A percentile compares a stretch with the other conserved stretches of the same genome.
phyloP scores from a whole-genome alignment of 2,113 vertebrate genomes.

The Channa argus region DNA sequence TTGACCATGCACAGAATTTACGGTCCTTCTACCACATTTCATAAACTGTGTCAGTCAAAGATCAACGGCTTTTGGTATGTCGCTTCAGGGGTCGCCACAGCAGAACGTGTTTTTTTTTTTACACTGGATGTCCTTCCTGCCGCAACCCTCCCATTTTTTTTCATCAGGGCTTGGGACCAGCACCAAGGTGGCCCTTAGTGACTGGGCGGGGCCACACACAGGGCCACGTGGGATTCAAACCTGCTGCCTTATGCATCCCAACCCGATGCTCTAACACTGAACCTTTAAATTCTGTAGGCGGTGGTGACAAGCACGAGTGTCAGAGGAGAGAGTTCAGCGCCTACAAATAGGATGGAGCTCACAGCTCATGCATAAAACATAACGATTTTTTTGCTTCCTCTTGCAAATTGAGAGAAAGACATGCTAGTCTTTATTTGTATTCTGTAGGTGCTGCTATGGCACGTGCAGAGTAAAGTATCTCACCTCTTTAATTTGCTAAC shows the following conservation, averaged over 20 bases:
- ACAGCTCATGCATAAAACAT: slow-evolving; percentile 70
- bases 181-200: no score
- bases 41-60: neutral
- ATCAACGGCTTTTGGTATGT: no score
- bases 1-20: neutral
- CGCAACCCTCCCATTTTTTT: no score
- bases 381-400: slow-evolving; percentile 35
- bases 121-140: no score
- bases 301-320: slow-evolving; percentile 11
- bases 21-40: neutral
- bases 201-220: no score
- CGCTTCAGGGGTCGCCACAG: no score
- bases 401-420: slow-evolving; percentile 10
- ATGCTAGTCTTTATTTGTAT: neutral
- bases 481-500: slow-evolving; percentile 20
- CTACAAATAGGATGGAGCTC: slow-evolving; percentile 46
- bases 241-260: no score
- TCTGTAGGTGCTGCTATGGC: slow-evolving; percentile 34
- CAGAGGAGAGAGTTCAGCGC: slow-evolving; percentile 34
- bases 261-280: no score
- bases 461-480: slow-evolving; percentile 16
- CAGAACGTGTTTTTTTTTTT: no score
- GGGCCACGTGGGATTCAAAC: no score
- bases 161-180: no score
- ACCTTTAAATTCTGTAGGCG: slow-evolving; percentile 28